Conservation (phyloP, 1,140 invertebrate genomes). For the Drosophila malerkotliana region DNA sequence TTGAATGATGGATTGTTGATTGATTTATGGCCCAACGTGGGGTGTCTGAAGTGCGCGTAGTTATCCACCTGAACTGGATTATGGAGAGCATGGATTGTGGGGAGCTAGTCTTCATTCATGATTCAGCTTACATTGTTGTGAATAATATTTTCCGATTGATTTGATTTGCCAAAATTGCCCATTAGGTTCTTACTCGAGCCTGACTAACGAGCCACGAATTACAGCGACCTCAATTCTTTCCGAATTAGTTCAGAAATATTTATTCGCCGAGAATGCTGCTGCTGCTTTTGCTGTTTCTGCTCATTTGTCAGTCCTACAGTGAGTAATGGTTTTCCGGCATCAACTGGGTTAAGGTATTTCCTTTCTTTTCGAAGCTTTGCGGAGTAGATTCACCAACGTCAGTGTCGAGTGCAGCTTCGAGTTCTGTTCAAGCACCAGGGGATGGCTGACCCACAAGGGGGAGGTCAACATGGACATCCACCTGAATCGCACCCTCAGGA, state of each 20-base stretch:
- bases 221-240: not conserved
- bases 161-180: not conserved
- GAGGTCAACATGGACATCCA: conserved; percentile 42
- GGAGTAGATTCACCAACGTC: conserved; percentile 41
- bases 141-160: not conserved
- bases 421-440: conserved; percentile 13
- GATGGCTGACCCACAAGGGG: conserved; percentile 32
- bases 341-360: not conserved
- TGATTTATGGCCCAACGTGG: conserved; percentile 32
- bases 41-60: not conserved
- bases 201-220: conserved; percentile 30
- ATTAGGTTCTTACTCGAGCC: conserved; percentile 21
- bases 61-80: conserved; percentile 4
- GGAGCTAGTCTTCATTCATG: not conserved
- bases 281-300: not conserved
- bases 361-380: conserved; percentile 1
- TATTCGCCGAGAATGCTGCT: conserved; percentile 8
- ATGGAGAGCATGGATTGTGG: not conserved
- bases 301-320: conserved; percentile 22
- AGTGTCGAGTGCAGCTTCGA: conserved; percentile 24
- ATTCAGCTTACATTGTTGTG: not conserved
- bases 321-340: conserved; percentile 11
- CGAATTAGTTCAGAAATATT: conserved; percentile 11
- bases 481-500: conserved; percentile 21
- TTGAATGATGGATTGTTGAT: conserved; percentile 42